Conservation (phyloP, 2,797 vertebrate genomes). For the Thalassophryne amazonica region DNA sequence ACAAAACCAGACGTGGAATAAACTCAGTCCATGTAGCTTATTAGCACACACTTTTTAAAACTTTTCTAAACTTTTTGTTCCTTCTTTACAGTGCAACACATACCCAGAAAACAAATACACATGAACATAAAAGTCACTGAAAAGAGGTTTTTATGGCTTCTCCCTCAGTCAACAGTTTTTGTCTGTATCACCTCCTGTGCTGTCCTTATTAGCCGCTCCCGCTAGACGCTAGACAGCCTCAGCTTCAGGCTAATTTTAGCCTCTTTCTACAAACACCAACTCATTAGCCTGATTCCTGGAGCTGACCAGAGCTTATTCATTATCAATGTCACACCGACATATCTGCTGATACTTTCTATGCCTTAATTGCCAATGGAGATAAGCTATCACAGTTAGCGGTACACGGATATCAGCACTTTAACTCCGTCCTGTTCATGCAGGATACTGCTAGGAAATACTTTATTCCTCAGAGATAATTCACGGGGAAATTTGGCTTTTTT, state of each 20-base stretch:
- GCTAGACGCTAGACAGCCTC: constrained; percentile 32
- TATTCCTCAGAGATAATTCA: too few species aligned
- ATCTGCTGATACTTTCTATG: background rate
- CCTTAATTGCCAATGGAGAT: constrained; percentile 7
- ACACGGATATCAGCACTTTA: background rate
- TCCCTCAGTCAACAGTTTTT: constrained; percentile 13
- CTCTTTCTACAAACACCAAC: constrained; percentile 20
- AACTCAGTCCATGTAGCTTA: too few species aligned
- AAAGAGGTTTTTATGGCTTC: background rate
- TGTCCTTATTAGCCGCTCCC: constrained; percentile 48
- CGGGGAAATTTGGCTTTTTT: too few species aligned
- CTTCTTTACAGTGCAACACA: too few species aligned
- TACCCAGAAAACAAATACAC: background rate
- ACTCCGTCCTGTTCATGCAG: background rate
- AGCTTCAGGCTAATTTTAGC: constrained; percentile 48
- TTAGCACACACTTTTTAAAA: too few species aligned
- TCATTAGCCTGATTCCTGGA: constrained; percentile 57
- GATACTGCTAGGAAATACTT: background rate
- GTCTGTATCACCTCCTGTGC: background rate
- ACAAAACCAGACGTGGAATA: too few species aligned
- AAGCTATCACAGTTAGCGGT: background rate
- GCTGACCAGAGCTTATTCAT: constrained; percentile 16
- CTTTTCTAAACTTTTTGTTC: too few species aligned
- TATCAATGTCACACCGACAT: constrained; percentile 22
- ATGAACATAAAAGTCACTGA: background rate